Percentiles rank a stretch among this genome's conserved stretches.
Evolutionary conservation across 2,797 vertebrate species (phyloP).

Genomic region (Linurgus olivaceus): DNA sequence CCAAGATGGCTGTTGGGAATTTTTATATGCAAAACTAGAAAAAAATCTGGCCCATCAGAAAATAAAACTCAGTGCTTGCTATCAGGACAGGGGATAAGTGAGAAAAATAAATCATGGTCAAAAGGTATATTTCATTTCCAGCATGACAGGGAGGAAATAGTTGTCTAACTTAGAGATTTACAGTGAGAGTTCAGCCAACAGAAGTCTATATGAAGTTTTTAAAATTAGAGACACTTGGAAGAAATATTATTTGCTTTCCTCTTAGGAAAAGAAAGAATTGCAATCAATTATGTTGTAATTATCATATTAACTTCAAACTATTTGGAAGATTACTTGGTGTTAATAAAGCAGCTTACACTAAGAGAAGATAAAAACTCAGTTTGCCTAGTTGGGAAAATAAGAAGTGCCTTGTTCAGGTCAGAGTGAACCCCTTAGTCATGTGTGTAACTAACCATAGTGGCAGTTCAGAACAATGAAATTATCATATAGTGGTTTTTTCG

Average conservation of each 20-base stretch:
- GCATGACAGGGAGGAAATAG: background rate
- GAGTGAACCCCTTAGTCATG: background rate
- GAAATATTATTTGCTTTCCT: background rate
- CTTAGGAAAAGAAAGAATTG: background rate
- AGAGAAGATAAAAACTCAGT: slow-evolving; percentile 8
- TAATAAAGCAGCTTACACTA: background rate
- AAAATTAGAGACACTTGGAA: background rate
- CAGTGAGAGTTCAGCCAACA: background rate
- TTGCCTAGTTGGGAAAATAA: slow-evolving; percentile 44
- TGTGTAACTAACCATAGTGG: background rate
- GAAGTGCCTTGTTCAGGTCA: background rate
- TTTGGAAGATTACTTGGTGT: background rate
- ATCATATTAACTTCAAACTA: background rate
- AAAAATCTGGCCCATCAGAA: background rate
- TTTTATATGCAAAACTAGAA: background rate
- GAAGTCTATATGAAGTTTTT: background rate
- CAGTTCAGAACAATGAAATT: background rate
- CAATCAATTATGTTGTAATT: slow-evolving; percentile 17
- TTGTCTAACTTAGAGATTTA: background rate
- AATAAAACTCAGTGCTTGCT: background rate
- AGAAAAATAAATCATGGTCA: background rate
- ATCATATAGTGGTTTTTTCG: background rate
- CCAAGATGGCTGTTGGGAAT: background rate
- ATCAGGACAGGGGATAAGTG: background rate
- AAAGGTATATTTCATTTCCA: background rate